A percentile compares a stretch with the other conserved stretches of the same genome.
These are phyloP conservation scores for Hepsetus odoe DNA, from an alignment of 2,113 vertebrate species.

Conservation along the genomic window DNA sequence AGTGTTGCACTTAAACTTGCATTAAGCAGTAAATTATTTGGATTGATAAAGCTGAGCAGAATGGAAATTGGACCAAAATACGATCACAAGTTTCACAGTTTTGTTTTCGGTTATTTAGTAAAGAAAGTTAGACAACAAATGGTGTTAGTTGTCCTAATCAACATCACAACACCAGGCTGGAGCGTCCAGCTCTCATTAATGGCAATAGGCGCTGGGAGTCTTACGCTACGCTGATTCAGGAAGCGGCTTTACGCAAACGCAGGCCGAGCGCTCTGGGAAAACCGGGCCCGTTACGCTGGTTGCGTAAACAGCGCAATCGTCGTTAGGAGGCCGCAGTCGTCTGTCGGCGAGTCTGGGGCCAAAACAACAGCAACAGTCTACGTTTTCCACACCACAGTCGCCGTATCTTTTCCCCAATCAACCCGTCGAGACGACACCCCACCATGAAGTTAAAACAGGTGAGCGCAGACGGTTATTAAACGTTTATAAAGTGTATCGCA, in stretches of 20 bases:
- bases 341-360: conserved; percentile 38
- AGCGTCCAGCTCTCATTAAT: conserved; percentile 3
- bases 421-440: neutral
- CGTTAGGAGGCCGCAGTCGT: conserved; percentile 47
- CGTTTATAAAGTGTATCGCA: neutral
- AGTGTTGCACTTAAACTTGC: no score
- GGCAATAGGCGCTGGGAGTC: conserved; percentile 9
- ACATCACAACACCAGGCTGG: neutral
- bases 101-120: no score
- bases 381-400: neutral
- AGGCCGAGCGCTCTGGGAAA: neutral
- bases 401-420: neutral
- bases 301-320: conserved; percentile 28
- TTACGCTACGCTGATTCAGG: conserved; percentile 10
- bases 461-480: neutral
- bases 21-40: no score
- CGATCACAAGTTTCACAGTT: no score
- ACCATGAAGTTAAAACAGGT: conserved; percentile 43
- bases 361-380: conserved; percentile 17
- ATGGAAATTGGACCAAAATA: no score
- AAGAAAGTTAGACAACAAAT: no score
- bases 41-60: no score
- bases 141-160: neutral
- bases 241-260: conserved; percentile 17
- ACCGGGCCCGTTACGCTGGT: conserved; percentile 8